phyloP scores from a whole-genome alignment of 2,888 invertebrate species.

The Drepanosiphum platanoidis region DNA sequence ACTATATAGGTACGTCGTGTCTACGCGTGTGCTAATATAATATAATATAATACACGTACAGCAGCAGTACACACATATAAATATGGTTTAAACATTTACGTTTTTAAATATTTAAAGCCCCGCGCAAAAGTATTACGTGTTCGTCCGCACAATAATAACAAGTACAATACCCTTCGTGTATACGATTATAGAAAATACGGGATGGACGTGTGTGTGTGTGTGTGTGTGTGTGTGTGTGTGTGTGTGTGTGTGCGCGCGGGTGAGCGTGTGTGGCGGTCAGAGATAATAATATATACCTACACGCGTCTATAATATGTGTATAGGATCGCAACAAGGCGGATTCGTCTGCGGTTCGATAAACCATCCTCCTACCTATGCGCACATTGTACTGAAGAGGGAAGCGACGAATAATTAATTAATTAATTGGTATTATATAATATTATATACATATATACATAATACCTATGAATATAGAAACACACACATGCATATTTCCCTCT shows the following conservation, averaged over 20 bases:
- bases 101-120: background rate
- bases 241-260: background rate
- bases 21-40: background rate
- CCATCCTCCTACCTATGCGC: background rate
- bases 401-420: constrained; percentile 29
- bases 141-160: background rate
- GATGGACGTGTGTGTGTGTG: too few species aligned
- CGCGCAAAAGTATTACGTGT: background rate
- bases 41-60: background rate
- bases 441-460: too few species aligned
- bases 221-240: too few species aligned
- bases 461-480: too few species aligned
- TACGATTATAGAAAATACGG: background rate
- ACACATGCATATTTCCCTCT: background rate
- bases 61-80: background rate
- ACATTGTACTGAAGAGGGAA: constrained; percentile 4
- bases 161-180: background rate
- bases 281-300: background rate
- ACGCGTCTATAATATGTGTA: too few species aligned
- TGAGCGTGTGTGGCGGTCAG: background rate
- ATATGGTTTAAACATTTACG: background rate
- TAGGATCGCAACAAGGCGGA: background rate
- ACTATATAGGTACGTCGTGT: too few species aligned
- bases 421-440: constrained; percentile 17
- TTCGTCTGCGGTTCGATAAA: constrained; percentile 9